phyloP scores from a whole-genome alignment of 2,888 invertebrate genomes.

The Dasypolia templi region DNA sequence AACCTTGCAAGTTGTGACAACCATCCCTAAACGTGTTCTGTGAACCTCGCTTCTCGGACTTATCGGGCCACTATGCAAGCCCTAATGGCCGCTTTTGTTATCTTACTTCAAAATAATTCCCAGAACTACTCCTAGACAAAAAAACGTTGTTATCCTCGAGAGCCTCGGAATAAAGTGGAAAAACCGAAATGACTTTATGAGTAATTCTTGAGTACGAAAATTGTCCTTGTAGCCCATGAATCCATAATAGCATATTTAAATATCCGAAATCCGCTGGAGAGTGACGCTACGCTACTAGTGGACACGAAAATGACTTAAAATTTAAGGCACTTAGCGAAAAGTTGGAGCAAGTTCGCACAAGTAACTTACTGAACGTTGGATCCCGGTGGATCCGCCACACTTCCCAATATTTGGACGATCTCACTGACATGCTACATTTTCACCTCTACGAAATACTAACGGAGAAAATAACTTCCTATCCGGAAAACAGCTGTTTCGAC shows the following conservation, averaged over 20 bases:
- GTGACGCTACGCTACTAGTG: conserved; percentile 69
- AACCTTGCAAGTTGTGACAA: conserved; percentile 59
- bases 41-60: conserved; percentile 14
- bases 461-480: background rate
- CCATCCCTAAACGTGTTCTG: conserved; percentile 28
- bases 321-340: conserved; percentile 84
- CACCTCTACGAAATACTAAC: background rate
- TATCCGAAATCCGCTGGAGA: conserved; percentile 71
- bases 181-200: conserved; percentile 52
- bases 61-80: conserved; percentile 39
- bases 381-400: conserved; percentile 70
- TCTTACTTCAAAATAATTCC: conserved; percentile 40
- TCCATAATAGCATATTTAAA: conserved; percentile 68
- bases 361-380: conserved; percentile 75
- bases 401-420: conserved; percentile 49
- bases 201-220: conserved; percentile 54
- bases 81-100: conserved; percentile 37
- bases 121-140: conserved; percentile 39
- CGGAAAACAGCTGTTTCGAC: background rate
- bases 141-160: conserved; percentile 46
- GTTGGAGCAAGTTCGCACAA: conserved; percentile 78
- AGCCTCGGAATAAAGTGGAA: conserved; percentile 24
- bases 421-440: conserved; percentile 27
- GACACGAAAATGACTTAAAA: conserved; percentile 84
- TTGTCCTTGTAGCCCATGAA: conserved; percentile 38